Evolutionary conservation across 2,888 invertebrate species (phyloP).

Genomic region (Adineta ricciae): DNA sequence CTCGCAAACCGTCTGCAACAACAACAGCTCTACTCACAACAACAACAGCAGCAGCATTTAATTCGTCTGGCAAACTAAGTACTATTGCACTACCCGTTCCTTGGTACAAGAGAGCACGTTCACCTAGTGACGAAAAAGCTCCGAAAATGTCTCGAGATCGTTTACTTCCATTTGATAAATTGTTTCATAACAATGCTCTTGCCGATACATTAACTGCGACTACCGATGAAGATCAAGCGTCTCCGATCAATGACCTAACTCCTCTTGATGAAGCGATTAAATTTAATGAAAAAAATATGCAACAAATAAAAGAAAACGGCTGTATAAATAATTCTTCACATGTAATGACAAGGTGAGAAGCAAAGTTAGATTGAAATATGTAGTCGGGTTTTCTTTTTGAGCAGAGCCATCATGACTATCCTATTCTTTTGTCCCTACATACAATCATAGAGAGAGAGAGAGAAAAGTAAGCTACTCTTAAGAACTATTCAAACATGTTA

Average conservation of each 20-base stretch:
- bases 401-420: too few species aligned
- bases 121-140: not conserved
- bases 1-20: not conserved
- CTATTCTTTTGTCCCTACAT: too few species aligned
- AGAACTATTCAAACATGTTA: too few species aligned
- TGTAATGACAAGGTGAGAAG: not conserved
- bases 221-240: not conserved
- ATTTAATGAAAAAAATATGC: not conserved
- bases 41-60: not conserved
- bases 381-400: too few species aligned
- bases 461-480: too few species aligned
- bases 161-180: not conserved
- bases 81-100: not conserved
- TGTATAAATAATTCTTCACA: not conserved
- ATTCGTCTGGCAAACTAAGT: not conserved
- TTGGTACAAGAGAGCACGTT: not conserved
- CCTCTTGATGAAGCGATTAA: not conserved
- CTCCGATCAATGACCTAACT: not conserved
- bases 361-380: not conserved
- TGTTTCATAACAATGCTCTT: not conserved
- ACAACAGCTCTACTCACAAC: not conserved
- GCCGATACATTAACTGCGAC: not conserved
- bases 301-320: not conserved
- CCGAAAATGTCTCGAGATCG: slow-evolving; percentile 4
- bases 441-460: too few species aligned